phyloP scores from a whole-genome alignment of 1,140 invertebrate genomes.

The Pteromalus puparum region DNA sequence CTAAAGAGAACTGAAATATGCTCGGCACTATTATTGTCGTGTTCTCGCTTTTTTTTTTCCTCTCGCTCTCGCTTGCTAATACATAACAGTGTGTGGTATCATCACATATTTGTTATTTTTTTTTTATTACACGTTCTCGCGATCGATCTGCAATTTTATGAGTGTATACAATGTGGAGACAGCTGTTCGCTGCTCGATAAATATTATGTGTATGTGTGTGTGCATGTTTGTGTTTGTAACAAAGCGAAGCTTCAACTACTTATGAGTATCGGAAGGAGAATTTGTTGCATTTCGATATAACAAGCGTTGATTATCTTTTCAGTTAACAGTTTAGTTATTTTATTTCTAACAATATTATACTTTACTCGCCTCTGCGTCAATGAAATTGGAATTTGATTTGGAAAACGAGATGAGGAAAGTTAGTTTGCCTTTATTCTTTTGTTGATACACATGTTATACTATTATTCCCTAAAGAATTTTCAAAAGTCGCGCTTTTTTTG shows the following conservation, averaged over 20 bases:
- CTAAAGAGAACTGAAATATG: slow-evolving; percentile 54
- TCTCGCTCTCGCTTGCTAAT: slow-evolving; percentile 5
- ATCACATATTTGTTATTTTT: neutral
- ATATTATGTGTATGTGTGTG: neutral
- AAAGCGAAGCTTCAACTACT: neutral
- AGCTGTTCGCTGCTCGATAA: neutral
- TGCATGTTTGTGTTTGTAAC: neutral
- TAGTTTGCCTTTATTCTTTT: neutral
- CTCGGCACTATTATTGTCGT: slow-evolving; percentile 70
- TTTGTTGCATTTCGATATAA: neutral
- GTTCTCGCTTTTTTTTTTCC: slow-evolving; percentile 55
- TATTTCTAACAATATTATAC: neutral
- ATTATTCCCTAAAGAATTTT: slow-evolving; percentile 6
- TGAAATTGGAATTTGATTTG: neutral
- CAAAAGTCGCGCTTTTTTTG: neutral
- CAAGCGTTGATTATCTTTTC: neutral
- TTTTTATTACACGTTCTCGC: neutral
- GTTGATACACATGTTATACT: neutral
- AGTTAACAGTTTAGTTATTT: neutral
- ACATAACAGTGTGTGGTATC: neutral
- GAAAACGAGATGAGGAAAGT: neutral
- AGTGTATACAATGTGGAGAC: neutral
- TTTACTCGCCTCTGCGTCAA: neutral
- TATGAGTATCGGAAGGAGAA: neutral
- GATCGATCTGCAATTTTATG: neutral